Evolutionary conservation across 1,140 invertebrate genomes (phyloP).

Genomic region (Nebria ingens): DNA sequence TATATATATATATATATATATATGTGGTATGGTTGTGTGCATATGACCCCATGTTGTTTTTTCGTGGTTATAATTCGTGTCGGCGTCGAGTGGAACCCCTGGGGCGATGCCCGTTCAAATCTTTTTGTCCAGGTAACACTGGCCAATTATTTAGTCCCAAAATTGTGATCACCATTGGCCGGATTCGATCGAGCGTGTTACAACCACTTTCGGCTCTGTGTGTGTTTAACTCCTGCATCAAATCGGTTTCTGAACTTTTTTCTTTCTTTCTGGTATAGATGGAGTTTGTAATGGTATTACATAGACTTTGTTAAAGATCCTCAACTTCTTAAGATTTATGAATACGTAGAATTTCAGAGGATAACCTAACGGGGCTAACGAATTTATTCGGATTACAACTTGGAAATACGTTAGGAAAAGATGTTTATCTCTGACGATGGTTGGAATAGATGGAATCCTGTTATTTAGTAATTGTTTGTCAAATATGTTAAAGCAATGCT

Average conservation of each 20-base stretch:
- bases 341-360: neutral
- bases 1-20: neutral
- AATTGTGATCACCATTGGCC: neutral
- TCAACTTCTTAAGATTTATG: too few species aligned
- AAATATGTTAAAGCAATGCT: too few species aligned
- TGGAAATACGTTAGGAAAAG: too few species aligned
- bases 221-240: neutral
- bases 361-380: too few species aligned
- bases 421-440: too few species aligned
- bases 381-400: too few species aligned
- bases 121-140: neutral
- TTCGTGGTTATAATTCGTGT: neutral
- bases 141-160: neutral
- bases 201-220: neutral
- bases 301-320: neutral
- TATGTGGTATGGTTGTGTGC: neutral
- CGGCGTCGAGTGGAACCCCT: neutral
- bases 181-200: neutral
- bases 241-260: too few species aligned
- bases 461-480: too few species aligned
- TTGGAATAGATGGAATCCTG: too few species aligned
- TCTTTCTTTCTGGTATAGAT: too few species aligned
- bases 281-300: neutral
- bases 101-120: neutral
- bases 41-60: neutral